Evolutionary conservation across 2,797 vertebrate genomes (phyloP), one percentile per base, ranked within the genome.

Genomic region (Sebastes diaconus): DNA sequence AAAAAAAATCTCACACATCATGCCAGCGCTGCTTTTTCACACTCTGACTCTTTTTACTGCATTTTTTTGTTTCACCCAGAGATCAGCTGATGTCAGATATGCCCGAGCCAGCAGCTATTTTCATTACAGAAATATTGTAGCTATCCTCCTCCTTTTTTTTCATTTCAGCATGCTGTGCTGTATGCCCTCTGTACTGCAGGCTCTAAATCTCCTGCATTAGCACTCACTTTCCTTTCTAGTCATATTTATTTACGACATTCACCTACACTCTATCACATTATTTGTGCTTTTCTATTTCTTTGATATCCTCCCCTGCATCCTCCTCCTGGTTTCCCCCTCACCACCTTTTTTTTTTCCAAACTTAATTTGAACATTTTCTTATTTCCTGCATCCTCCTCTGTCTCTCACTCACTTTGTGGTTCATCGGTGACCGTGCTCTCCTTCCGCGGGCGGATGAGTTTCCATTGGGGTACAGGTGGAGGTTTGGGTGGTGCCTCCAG

Each of bases 391-490:
- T 78, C 34, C 20, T 52, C 22, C n/a, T 52, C 27, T 71, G 50
- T 55, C 29, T 85, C 55, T 77, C 52, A 83, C 91, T 83, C 75
- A 98, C 98, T 97, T 93, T 79, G 94, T 30, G 97, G 95, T 88
- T 99, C 97, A 80, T 96, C 96, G 4, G 95, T 96, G 80, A 96
- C 79, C 58, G 92, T 27, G 1, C 58, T 72, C 89, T 96, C 69
- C 70, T 96, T 97, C 85, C 93, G 95, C 8, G 86, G 96, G 70
- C 97, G 96, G 75, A 98, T 93, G 57, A 97, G 95, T 90, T 99
- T 98, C 97, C 98, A 99, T 22, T 42, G 8, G 65, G 97, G 96
- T 67, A 96, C 2, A 1, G 93, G 78, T 50, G 93, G 87, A n/a
- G 94, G 84, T 71, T 95, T 92, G 6, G 95, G 89, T 0, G 95